A percentile compares a stretch with the other conserved stretches of the same genome.
Evolutionary conservation across 1,140 invertebrate species (phyloP).

Genomic region (Ips typographus): DNA sequence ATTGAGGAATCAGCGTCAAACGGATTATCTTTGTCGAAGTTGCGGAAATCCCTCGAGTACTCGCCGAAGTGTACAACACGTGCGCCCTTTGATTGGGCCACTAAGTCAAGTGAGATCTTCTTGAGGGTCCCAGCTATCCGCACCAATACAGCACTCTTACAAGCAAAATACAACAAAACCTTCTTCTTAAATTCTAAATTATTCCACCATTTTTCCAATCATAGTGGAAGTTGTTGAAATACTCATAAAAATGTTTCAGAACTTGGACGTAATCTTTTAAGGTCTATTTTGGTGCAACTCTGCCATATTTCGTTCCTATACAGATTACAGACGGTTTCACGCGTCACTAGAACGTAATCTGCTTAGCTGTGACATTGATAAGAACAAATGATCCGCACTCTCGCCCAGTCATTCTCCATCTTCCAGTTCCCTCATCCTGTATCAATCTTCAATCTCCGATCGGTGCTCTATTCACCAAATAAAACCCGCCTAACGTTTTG

Average conservation of each 20-base stretch:
- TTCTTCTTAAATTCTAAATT: too few relatives aligned
- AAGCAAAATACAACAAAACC: too few relatives aligned
- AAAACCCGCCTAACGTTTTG: too few relatives aligned
- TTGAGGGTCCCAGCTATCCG: neutral
- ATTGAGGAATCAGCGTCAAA: constrained; percentile 35
- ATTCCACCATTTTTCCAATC: too few relatives aligned
- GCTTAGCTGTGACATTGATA: constrained; percentile 52
- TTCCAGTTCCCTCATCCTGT: constrained; percentile 16
- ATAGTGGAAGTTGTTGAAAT: too few relatives aligned
- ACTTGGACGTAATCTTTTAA: too few relatives aligned
- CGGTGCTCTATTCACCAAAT: too few relatives aligned
- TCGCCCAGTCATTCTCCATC: constrained; percentile 30
- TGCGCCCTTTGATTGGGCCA: constrained; percentile 30
- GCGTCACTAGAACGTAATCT: constrained; percentile 53
- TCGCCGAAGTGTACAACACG: constrained; percentile 26
- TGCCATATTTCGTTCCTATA: constrained; percentile 40
- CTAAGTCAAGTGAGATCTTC: constrained; percentile 36
- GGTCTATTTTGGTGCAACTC: constrained; percentile 11
- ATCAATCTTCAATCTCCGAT: constrained; percentile 15
- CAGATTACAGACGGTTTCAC: constrained; percentile 53
- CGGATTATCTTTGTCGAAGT: constrained; percentile 33
- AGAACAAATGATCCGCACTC: constrained; percentile 48
- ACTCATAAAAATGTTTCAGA: too few relatives aligned
- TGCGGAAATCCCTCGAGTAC: constrained; percentile 23
- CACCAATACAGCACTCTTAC: constrained; percentile 6